Evolutionary conservation across 2,888 invertebrate species (phyloP).

Genomic region (Euphydryas editha): DNA sequence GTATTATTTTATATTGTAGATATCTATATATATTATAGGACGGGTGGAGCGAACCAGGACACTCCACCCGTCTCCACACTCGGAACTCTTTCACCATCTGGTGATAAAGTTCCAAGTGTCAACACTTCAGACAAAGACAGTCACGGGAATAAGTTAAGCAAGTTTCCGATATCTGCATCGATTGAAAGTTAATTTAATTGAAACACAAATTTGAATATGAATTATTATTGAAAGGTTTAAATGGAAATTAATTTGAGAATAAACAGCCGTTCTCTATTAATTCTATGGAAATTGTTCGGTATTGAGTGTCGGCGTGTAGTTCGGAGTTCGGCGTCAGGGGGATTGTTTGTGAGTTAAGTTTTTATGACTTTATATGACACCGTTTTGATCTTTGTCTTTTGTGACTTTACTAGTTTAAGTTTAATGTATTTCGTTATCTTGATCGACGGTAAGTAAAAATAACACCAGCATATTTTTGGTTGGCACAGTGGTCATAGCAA

Average conservation of each 20-base stretch:
- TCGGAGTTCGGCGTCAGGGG: not conserved
- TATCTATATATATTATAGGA: no score
- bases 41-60: no score
- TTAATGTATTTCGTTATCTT: not conserved
- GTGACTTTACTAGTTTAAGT: not conserved
- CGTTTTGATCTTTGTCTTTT: constrained; percentile 9
- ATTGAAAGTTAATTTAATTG: constrained; percentile 15
- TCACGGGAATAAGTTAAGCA: not conserved
- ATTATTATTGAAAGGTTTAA: constrained; percentile 13
- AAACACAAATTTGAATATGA: constrained; percentile 12
- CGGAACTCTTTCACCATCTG: no score
- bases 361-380: constrained; percentile 1
- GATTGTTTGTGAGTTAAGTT: constrained; percentile 4
- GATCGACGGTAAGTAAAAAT: no score
- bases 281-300: constrained; percentile 11
- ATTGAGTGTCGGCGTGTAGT: not conserved
- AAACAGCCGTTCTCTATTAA: constrained; percentile 23
- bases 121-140: not conserved
- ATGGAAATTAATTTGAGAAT: constrained; percentile 21
- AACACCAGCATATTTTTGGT: no score
- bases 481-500: no score
- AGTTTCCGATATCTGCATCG: not conserved
- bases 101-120: no score
- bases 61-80: no score
- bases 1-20: no score